phyloP scores from a whole-genome alignment of 2,797 vertebrate genomes.

The Saguinus oedipus region DNA sequence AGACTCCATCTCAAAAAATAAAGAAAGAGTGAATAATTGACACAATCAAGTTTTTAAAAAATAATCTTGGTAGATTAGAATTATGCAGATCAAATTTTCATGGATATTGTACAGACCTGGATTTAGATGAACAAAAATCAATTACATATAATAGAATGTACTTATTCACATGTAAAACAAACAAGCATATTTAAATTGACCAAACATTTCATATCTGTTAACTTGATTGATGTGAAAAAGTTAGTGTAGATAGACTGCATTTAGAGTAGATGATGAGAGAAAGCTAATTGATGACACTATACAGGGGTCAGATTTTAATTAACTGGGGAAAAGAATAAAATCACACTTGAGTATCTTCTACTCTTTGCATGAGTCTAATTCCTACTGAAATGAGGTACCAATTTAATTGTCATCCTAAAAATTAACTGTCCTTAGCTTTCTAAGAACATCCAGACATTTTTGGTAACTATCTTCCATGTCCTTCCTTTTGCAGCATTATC shows the following conservation, averaged over 20 bases:
- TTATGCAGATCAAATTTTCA: not conserved
- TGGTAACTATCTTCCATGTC: not conserved
- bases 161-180: conserved; percentile 39
- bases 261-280: not conserved
- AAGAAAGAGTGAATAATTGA: not conserved
- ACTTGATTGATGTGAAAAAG: not conserved
- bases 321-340: conserved; percentile 45
- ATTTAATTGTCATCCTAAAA: conserved; percentile 59
- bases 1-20: too few relatives aligned
- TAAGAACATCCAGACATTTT: not conserved
- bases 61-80: not conserved
- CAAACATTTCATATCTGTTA: conserved; percentile 1
- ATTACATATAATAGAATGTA: not conserved
- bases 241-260: not conserved
- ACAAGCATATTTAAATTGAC: not conserved
- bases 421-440: conserved; percentile 35
- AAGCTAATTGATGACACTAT: not conserved
- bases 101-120: not conserved
- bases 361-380: not conserved
- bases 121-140: not conserved
- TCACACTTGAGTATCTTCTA: not conserved
- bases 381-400: conserved; percentile 40
- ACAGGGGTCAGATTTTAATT: not conserved
- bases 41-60: not conserved
- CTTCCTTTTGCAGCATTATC: not conserved